Percentiles rank a stretch among this genome's conserved stretches.
Evolutionary conservation across 2,797 vertebrate genomes (phyloP).

Genomic region (Crocidura indochinensis): DNA sequence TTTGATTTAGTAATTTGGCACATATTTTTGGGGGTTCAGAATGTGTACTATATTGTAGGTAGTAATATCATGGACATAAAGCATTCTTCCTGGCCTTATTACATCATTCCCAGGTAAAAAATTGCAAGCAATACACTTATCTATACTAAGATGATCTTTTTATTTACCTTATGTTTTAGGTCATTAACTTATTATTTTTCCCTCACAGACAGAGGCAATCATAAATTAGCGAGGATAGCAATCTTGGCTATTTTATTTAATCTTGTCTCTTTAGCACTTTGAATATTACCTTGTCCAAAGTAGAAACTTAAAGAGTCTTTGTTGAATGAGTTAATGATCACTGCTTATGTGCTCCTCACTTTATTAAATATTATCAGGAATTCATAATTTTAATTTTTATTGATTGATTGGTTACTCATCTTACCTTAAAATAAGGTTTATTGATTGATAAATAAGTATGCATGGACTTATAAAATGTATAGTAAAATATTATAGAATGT

Average conservation of each 20-base stretch:
- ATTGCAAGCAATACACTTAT: not conserved
- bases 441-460: not conserved
- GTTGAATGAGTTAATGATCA: constrained; percentile 45
- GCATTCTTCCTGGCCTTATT: not conserved
- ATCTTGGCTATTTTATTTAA: constrained; percentile 38
- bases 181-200: constrained; percentile 32
- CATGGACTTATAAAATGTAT: not conserved
- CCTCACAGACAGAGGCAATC: not conserved
- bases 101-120: constrained; percentile 22
- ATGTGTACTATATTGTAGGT: not conserved
- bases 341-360: not conserved
- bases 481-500: constrained; percentile 26
- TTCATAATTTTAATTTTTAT: constrained; percentile 58
- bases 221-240: not conserved
- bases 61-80: not conserved
- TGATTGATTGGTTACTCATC: constrained; percentile 34
- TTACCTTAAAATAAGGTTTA: constrained; percentile 48
- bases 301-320: constrained; percentile 55
- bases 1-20: not conserved
- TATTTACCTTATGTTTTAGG: constrained; percentile 16
- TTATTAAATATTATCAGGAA: constrained; percentile 62
- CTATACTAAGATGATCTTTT: not conserved
- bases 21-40: not conserved
- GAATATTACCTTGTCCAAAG: not conserved
- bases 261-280: not conserved